These are phyloP conservation scores for Ascidia mentula DNA, from an alignment of 23 tunicate species.

Conservation along the genomic window DNA sequence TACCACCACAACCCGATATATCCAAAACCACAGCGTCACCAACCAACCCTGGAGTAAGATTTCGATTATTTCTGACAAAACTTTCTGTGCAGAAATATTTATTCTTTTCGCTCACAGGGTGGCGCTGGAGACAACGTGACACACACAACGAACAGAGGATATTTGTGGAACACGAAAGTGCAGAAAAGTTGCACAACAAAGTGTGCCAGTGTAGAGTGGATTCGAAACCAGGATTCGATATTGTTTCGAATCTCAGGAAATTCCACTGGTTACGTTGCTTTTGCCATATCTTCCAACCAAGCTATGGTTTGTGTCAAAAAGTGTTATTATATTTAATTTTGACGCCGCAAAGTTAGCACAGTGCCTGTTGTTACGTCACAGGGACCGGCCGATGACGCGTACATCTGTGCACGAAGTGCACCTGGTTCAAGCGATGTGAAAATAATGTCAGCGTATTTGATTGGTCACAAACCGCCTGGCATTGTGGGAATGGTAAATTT, in stretches of 20 bases:
- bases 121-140: neutral
- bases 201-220: neutral
- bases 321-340: no score
- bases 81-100: no score
- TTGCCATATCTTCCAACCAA: neutral
- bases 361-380: neutral
- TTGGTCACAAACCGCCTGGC: neutral
- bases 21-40: neutral
- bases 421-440: neutral
- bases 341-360: no score
- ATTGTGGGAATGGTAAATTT: slow-evolving; percentile 1
- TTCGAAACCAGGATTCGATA: neutral
- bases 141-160: neutral
- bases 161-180: neutral
- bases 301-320: neutral
- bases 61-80: neutral
- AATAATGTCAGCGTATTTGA: neutral
- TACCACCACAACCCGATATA: neutral
- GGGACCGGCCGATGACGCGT: neutral
- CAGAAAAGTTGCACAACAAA: neutral
- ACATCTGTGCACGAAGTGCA: neutral
- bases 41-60: neutral
- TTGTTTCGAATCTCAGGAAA: neutral
- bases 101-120: no score
- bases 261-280: neutral